Base-by-base conservation (phyloP, 2,113 vertebrate genomes). In the Diadophis punctatus region DNA sequence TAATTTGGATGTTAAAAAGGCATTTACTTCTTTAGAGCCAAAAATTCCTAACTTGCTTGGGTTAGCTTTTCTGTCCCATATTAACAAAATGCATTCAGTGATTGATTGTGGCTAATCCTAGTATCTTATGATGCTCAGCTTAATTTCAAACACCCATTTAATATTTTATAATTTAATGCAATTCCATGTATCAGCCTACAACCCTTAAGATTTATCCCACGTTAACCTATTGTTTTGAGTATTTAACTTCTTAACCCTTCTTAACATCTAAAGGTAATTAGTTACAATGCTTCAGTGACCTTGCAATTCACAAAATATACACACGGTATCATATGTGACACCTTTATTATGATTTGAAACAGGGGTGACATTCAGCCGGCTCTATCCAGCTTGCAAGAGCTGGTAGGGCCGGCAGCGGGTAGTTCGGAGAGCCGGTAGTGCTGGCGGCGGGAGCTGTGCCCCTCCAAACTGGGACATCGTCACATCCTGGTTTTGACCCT, bases 1-100 rank as follows among this genome's bases (percentile, higher is more conserved):
- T 34, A 93, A 85, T 60, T 43, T 10, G 5, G 80, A 48, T 90
- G 55, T 60, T 34, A 46, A 85, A 89, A 95, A 93, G 85, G 51
- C 30, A 48, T 60, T 49, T 86, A 30, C 30, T 0, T 0, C 5
- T 4, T 3, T 91, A 68, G 2, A 88, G 92, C 86, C 91, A n/a
- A 92, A 90, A 63, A 87, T 85, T 87, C 84, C 18, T 74, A 88
- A 89, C 39, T 39, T 8, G 7, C 23, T 49, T n/a, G 49, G 12
- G 11, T 58, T 39, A 58, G 43, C 9, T 92, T 46, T 80, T 56
- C 52, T 56, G 68, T 60, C 58, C 84, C 68, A 51, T 51, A n/a
- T 49, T 49, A 89, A 85, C 8, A 58, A 23, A 53, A 74, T 34
- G 43, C 30, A 34, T 49, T 30, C 68, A 60, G 43, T 8, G 43